These are phyloP conservation scores for Sinelater perroti DNA, from an alignment of 2,888 invertebrate genomes.

Conservation along the genomic window DNA sequence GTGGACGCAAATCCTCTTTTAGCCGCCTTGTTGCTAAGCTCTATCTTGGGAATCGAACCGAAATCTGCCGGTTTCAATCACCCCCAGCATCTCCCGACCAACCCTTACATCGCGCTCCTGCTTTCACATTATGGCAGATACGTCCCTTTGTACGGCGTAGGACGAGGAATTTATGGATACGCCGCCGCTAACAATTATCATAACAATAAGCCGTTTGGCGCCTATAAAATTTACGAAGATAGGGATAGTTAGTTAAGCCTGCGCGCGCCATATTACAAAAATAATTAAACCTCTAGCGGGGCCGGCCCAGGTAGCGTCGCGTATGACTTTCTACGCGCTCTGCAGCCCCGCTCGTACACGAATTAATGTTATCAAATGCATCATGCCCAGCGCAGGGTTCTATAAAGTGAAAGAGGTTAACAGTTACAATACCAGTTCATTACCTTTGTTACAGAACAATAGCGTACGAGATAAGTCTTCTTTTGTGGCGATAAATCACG, in stretches of 20 bases:
- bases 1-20: constrained; percentile 50
- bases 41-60: constrained; percentile 47
- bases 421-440: constrained; percentile 40
- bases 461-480: constrained; percentile 45
- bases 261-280: neutral
- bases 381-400: constrained; percentile 31
- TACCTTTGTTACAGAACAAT: constrained; percentile 48
- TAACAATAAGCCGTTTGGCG: constrained; percentile 71
- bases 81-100: constrained; percentile 65
- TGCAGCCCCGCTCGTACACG: neutral
- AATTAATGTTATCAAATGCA: constrained; percentile 26
- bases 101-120: constrained; percentile 68
- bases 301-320: neutral
- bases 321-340: too few species aligned
- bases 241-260: constrained; percentile 27
- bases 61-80: constrained; percentile 62
- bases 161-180: constrained; percentile 68
- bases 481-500: constrained; percentile 47
- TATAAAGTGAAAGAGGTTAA: constrained; percentile 29
- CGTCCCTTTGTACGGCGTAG: constrained; percentile 57
- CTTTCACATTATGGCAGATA: constrained; percentile 73
- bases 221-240: constrained; percentile 65
- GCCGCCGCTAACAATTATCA: constrained; percentile 72
- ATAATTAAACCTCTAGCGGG: constrained; percentile 15
- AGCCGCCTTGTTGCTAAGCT: constrained; percentile 51